Conservation (phyloP, 2,113 vertebrate species). For the Cyprinus carpio region DNA sequence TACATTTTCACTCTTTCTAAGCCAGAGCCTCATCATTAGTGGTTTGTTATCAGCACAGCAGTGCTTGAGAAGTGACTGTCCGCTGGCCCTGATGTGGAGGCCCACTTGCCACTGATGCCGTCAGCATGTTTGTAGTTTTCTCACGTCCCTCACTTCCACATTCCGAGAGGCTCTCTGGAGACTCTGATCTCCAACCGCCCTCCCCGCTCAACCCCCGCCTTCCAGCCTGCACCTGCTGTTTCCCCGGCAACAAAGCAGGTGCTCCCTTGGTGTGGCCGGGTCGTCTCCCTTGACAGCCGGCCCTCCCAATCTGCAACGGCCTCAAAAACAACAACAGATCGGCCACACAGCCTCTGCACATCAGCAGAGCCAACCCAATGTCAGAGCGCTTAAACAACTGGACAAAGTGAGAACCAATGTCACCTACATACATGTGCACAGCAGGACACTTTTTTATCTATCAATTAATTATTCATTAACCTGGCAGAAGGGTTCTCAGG, state of each 20-base stretch:
- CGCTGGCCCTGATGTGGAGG: constrained; percentile 2
- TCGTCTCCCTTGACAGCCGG: constrained; percentile 44
- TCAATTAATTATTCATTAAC: constrained; percentile 11
- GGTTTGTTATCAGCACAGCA: constrained; percentile 27
- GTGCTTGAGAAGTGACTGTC: constrained; percentile 30
- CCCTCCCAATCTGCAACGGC: constrained; percentile 23
- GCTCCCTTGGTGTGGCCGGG: constrained; percentile 52
- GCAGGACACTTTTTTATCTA: constrained; percentile 2
- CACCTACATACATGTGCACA: constrained; percentile 35
- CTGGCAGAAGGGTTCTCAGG: neutral
- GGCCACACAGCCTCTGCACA: constrained; percentile 27
- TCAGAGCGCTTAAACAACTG: constrained; percentile 45
- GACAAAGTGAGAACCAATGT: constrained; percentile 38
- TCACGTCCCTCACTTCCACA: constrained; percentile 49
- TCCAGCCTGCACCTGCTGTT: constrained; percentile 58
- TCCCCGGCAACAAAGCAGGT: constrained; percentile 60
- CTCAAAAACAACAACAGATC: constrained; percentile 47
- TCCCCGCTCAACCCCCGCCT: neutral
- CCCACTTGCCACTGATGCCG: constrained; percentile 30
- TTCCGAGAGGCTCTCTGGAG: constrained; percentile 55
- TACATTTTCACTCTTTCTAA: neutral
- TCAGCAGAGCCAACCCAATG: constrained; percentile 30
- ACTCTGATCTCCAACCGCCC: constrained; percentile 54
- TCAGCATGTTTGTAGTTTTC: constrained; percentile 54
- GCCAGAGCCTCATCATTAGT: constrained; percentile 30